Conservation (phyloP, 2,888 invertebrate genomes). For the Steinernema carpocapsae region DNA sequence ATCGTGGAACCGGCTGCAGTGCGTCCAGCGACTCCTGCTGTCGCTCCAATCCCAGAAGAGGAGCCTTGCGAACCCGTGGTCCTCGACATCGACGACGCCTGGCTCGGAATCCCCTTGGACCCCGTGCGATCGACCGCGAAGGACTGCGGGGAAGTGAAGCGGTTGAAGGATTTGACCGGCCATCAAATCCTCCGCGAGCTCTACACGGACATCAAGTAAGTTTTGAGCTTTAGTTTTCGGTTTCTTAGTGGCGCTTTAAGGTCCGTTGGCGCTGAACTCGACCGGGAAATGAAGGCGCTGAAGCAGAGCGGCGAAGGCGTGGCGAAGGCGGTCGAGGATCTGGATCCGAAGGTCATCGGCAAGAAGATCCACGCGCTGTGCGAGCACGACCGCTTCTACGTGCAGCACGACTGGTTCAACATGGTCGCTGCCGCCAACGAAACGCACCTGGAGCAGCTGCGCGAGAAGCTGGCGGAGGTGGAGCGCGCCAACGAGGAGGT, state of each 20-base stretch:
- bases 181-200: too few relatives aligned
- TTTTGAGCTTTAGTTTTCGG: neutral
- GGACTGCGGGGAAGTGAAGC: neutral
- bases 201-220: too few relatives aligned
- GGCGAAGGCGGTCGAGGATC: neutral
- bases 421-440: neutral
- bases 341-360: too few relatives aligned
- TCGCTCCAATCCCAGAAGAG: too few relatives aligned
- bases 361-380: neutral
- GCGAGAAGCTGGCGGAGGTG: neutral
- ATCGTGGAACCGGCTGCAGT: too few relatives aligned
- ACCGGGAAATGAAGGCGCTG: neutral
- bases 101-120: neutral
- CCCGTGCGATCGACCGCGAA: neutral
- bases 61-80: neutral
- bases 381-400: conserved; percentile 20
- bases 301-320: neutral
- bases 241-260: neutral
- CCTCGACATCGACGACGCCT: conserved; percentile 1
- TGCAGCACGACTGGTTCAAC: conserved; percentile 22
- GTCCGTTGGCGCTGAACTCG: neutral
- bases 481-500: neutral
- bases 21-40: too few relatives aligned
- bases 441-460: neutral
- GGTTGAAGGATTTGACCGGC: neutral